Base-by-base conservation (phyloP, 1,140 invertebrate genomes). In the Drosophila ohnishii region DNA sequence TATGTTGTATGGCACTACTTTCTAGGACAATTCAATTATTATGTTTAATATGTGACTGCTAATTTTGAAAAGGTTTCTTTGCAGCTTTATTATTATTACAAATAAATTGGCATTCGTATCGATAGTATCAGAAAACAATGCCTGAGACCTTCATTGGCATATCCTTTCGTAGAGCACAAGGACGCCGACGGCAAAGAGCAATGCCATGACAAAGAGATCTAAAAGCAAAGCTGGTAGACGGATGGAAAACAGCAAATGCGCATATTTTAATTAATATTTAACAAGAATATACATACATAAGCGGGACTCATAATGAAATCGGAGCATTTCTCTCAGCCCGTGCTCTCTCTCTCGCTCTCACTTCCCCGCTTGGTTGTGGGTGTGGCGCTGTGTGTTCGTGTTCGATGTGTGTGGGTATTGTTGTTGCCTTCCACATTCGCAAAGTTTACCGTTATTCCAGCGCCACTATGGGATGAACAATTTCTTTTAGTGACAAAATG, bases 221-320 rank as follows among this genome's bases (percentile, higher is more conserved):
- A n/a, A 35, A 51, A 53, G 13, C 58, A 50, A 60, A 60, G 19
- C 42, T 51, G 35, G 19, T 44, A 51, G 35, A 37, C 44, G 47
- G 51, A 67, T 25, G 53, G 13, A 73, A 62, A 58, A 64, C 57
- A 57, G 45, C 53, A 80, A 79, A 50, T 59, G 30, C 25, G 71
- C 47, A 72, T 71, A 80, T 80, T 84, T 69, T 83, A 84, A 84
- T 84, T 84, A 83, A 83, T 83, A 83, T 83, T 84, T 84, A 84
- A 83, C 80, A 83, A 66, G 80, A 69, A 76, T 70, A 73, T 77
- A 63, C 71, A 78, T 32, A 47, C 71, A 78, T 78, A 83, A 82
- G 76, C 66, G 53, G 72, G 77, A 45, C 75, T 72, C 65, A 72
- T 83, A 76, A 83, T 77, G 63, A 83, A 84, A 84, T 83, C 80